Evolutionary conservation across 2,888 invertebrate species (phyloP), one percentile per base, ranked within the genome.

Genomic region (Meteorus colon): DNA sequence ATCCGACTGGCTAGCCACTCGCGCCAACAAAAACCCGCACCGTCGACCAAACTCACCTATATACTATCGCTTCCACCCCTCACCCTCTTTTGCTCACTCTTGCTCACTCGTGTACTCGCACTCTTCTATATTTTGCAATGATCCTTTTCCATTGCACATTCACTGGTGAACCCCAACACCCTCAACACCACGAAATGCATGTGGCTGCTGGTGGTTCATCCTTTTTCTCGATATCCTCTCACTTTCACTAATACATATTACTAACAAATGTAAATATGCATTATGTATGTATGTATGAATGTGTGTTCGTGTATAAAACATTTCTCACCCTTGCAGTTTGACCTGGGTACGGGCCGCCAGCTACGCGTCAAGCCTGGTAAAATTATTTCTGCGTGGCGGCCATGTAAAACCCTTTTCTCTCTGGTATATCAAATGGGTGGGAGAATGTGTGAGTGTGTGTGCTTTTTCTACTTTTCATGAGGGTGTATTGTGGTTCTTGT

Each of bases 1-100:
- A 89, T 89, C 89, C 88, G 88, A 87, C 88, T 89, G 89, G 89
- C 88, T 89, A 88, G 89, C 89, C 88, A 87, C 89, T 88, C 88
- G 87, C 88, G 88, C 89, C 88, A 87, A 88, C 88, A 89, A 89
- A 88, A 88, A 87, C 87, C 87, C 89, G 86, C 87, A 86, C 85
- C 87, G 85, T 86, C 86, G 84, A 83, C 88, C 77, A 77, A 73
- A 84, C 85, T 85, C 84, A 80, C 84, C 82, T 69, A 41, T 27
- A 65, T 73, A 76, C 75, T 67, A 71, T 24, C 77, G 70, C 63
- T 63, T 45, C 74, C 78, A 62, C 41, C 62, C 68, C 66, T 51
- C 59, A 24, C 29, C 63, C 63, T 71, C 37, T 19, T 59, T 37
- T 67, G 63, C 62, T 72, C 69, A 62, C 67, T 73, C 68, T 60